Conservation (phyloP, 2,797 vertebrate species). For the Sebastes kiyomatsui region DNA sequence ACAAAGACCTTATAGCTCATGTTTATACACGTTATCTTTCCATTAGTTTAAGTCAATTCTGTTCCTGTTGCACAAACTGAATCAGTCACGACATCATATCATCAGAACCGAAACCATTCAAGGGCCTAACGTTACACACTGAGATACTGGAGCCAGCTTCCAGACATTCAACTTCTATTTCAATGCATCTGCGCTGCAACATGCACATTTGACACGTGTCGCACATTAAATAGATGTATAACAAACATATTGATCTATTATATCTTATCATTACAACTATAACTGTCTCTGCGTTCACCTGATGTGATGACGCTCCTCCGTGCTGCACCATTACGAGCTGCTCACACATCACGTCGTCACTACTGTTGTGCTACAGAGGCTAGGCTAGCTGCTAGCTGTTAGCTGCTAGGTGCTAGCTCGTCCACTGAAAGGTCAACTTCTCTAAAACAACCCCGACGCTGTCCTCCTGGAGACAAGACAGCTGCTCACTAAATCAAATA, state of each 20-base stretch:
- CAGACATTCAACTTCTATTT: not conserved
- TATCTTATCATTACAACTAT: not conserved
- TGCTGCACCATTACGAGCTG: conserved; percentile 76
- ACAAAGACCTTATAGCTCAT: not conserved
- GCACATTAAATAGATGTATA: not conserved
- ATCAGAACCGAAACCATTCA: not conserved
- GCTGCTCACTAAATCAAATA: no score
- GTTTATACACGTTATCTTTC: not conserved
- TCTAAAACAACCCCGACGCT: not conserved
- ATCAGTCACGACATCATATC: not conserved
- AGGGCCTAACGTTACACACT: conserved; percentile 38
- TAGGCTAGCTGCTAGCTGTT: no score
- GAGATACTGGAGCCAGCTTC: conserved; percentile 10
- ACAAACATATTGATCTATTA: not conserved
- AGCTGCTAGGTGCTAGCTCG: not conserved
- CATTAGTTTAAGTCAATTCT: not conserved
- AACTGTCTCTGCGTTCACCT: conserved; percentile 40
- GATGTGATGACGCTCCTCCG: conserved; percentile 66
- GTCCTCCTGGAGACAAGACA: not conserved
- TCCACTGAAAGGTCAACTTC: conserved; percentile 43
- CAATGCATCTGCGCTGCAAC: not conserved
- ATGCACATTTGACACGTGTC: not conserved
- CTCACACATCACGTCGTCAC: conserved; percentile 75
- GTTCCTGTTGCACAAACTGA: not conserved
- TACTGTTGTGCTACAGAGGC: conserved; percentile 38